Percentiles rank a stretch among this genome's conserved stretches.
phyloP scores from a whole-genome alignment of 2,888 invertebrate genomes.

The Rhagium mordax region DNA sequence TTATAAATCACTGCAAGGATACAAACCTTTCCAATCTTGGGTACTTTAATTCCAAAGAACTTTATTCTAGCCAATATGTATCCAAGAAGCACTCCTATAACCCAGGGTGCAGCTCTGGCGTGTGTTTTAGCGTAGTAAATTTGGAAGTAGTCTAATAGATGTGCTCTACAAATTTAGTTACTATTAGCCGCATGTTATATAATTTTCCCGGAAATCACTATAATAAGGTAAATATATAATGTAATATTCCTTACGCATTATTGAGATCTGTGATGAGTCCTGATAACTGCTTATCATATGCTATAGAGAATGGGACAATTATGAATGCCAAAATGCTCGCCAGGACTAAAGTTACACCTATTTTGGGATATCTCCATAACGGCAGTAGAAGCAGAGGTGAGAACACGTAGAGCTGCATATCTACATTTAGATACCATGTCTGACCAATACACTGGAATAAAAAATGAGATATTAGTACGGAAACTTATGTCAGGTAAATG shows the following conservation, averaged over 20 bases:
- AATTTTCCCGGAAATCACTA: too few species aligned
- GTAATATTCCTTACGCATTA: too few species aligned
- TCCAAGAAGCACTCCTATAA: constrained; percentile 54
- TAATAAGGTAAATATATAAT: too few species aligned
- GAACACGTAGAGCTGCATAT: constrained; percentile 73
- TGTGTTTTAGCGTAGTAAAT: constrained; percentile 51
- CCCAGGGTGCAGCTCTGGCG: constrained; percentile 53
- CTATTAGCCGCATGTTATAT: too few species aligned
- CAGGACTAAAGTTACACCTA: constrained; percentile 20
- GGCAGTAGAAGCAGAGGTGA: constrained; percentile 71
- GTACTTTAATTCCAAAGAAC: constrained; percentile 1
- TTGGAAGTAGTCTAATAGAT: too few species aligned
- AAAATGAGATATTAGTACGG: neutral
- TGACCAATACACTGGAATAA: constrained; percentile 70
- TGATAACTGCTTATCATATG: too few species aligned
- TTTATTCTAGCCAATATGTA: constrained; percentile 49
- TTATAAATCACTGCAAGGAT: too few species aligned
- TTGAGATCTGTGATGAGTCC: too few species aligned
- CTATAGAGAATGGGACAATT: too few species aligned
- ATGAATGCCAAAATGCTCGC: too few species aligned
- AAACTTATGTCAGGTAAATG: too few species aligned
- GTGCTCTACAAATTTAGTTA: too few species aligned
- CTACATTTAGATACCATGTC: constrained; percentile 74
- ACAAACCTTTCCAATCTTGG: constrained; percentile 27
- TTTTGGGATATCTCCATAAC: constrained; percentile 65